A percentile compares a stretch with the other conserved stretches of the same genome.
Evolutionary conservation across 2,113 vertebrate genomes (phyloP).

Genomic region (Larimichthys polyactis): DNA sequence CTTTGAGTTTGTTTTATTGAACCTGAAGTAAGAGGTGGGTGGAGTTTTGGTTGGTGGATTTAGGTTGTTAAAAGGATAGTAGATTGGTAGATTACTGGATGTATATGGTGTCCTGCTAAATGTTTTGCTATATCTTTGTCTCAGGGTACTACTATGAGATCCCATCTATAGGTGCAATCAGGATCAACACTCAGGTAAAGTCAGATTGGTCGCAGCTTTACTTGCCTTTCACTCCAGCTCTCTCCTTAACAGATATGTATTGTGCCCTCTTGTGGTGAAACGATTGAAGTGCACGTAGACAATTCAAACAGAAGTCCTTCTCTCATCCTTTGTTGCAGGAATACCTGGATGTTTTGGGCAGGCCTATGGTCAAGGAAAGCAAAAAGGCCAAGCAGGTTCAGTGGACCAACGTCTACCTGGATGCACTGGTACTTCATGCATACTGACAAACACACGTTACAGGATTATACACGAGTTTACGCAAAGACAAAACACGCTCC

Average conservation of each 20-base stretch:
- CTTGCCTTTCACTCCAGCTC: not conserved
- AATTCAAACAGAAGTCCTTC: not conserved
- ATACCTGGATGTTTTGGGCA: slow-evolving; percentile 96
- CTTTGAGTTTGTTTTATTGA: not conserved
- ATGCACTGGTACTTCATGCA: slow-evolving; percentile 90
- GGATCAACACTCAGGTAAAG: slow-evolving; percentile 96
- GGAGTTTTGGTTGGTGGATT: not conserved
- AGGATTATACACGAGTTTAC: not conserved
- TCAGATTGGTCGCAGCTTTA: not conserved
- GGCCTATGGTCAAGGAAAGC: slow-evolving; percentile 95
- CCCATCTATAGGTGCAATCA: slow-evolving; percentile 96
- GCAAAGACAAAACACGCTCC: not conserved
- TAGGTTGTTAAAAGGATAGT: not conserved
- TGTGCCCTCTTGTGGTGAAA: slow-evolving; percentile 63
- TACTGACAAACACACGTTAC: not conserved
- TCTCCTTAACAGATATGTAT: not conserved
- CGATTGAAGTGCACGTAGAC: not conserved
- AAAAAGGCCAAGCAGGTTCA: slow-evolving; percentile 93
- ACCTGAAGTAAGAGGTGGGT: not conserved
- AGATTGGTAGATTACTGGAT: not conserved
- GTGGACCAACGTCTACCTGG: slow-evolving; percentile 98
- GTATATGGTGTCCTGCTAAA: not conserved
- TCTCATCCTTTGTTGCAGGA: slow-evolving; percentile 83
- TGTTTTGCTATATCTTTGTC: slow-evolving; percentile 45
- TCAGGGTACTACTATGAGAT: slow-evolving; percentile 98